Base-by-base conservation (phyloP, 2,888 invertebrate species). In the Tridacna gigas region DNA sequence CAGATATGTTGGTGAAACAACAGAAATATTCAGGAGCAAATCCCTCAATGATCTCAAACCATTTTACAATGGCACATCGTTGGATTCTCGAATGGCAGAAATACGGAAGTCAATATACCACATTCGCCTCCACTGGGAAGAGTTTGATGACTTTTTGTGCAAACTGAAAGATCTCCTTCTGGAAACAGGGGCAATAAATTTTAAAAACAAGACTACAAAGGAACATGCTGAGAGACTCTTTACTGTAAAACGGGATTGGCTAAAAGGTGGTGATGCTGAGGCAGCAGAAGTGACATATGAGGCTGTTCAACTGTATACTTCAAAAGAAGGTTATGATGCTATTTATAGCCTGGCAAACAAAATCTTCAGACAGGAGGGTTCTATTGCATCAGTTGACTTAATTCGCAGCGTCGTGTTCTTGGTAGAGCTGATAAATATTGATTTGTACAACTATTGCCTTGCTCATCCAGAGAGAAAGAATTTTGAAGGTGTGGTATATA, bases 371-470 rank as follows among this genome's bases (percentile, higher is more conserved):
- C 74, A 82, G 22, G 88, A 89, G 47, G 83, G 84, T 13, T 83
- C 88, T 13, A 77, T 86, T 4, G 73, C 77, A 7, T 66, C 76
- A 20, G 81, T 76, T 0, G 85, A 89, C n/a, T 79, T 63, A 22
- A 88, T 89, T 25, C 61, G 88, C 25, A 82, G 74, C 67, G 86
- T 83, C 22, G 88, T 89, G 2, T 90, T 89, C 56, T 83, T 90
- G 25, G 84, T 90, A 0, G 90, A 89, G 77, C 83, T 90, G 12
- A 81, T 90, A 37, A 90, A 90, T 65, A 89, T 90, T 11, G 90
- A 90, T 73, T 71, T 90, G 25, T 89, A 73, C 69, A 89, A 89
- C 67, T 90, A 89, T 66, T 88, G 88, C 66, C 71, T 86, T 20
- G 80, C 80, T 26, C n/a, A 51, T 80, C 89, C 88, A 0, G 47